Evolutionary conservation across 2,888 invertebrate species (phyloP), one percentile per base, ranked within the genome.

Genomic region (Noctua janthina): DNA sequence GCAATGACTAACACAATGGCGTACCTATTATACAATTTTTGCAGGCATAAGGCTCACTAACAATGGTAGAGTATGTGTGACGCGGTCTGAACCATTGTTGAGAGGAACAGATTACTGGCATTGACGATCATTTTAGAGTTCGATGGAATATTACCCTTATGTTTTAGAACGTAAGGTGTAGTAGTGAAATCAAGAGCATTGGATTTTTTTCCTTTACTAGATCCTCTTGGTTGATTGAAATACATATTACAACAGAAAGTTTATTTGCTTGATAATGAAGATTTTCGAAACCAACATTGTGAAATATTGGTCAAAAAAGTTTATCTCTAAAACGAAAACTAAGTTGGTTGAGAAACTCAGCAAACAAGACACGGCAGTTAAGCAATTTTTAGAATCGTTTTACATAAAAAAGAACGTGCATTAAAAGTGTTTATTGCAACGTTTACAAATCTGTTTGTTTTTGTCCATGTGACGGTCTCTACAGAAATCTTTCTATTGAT

Each of bases 41-140:
- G 87, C 88, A 84, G 86, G 84, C 82, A 74, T 72, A 86, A 78
- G 79, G 69, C 75, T 67, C 49, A 72, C 67, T 78, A 88, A 89
- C 89, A 89, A 89, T 89, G 76, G 73, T 75, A 80, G 67, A 79
- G 74, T 83, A 85, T 85, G 83, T 83, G 76, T 89, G 89, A 89
- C 89, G 85, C 81, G 49, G 70, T 51, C 54, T 66, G 49, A 54
- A 73, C 86, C 74, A 89, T 88, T 89, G 90, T 88, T 76, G 73
- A 83, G 78, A 83, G 69, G 49, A 78, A 75, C 86, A 87, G 87
- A 86, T 76, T 69, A 51, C 71, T 80, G 82, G 83, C 86, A 87
- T 78, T 87, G 82, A 83, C 71, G 78, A 74, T 82, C 39, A 59
- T 62, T 64, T 39, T 64, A 0, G 23, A 70, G 20, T 64, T 46